Conservation (phyloP, 2,888 invertebrate genomes). For the Adela reaumurella region DNA sequence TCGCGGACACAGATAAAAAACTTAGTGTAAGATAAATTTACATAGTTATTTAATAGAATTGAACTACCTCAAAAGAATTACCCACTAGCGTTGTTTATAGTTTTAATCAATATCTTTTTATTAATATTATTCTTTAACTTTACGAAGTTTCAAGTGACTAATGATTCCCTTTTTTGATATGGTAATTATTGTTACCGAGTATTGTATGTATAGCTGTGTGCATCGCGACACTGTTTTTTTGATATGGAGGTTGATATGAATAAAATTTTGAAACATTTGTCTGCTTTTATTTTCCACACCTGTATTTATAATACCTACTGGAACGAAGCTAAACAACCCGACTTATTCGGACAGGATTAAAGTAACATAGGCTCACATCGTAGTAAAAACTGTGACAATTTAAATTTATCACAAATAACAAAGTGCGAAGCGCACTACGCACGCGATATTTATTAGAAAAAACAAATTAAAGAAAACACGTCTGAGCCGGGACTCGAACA, state of each 20-base stretch:
- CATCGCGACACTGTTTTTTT: neutral
- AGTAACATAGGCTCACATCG: too few relatives aligned
- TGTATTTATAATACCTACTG: too few relatives aligned
- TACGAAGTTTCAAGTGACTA: neutral
- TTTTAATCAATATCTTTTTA: constrained; percentile 31
- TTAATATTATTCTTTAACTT: constrained; percentile 21
- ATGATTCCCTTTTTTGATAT: constrained; percentile 33
- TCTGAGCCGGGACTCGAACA: too few relatives aligned
- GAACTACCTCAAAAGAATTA: constrained; percentile 51
- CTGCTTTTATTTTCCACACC: neutral
- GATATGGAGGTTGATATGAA: neutral
- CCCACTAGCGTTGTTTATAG: constrained; percentile 50
- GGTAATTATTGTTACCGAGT: constrained; percentile 52
- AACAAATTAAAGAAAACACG: too few relatives aligned
- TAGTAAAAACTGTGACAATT: too few relatives aligned
- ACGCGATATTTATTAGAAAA: too few relatives aligned
- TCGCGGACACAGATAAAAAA: constrained; percentile 6
- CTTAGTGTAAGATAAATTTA: constrained; percentile 25
- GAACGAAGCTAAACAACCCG: too few relatives aligned
- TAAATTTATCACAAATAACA: too few relatives aligned
- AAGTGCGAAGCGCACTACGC: too few relatives aligned
- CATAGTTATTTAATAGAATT: constrained; percentile 28
- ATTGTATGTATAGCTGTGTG: constrained; percentile 24
- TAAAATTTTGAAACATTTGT: neutral
- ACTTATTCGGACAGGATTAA: too few relatives aligned